Conservation (phyloP, 2,888 invertebrate genomes). For the Pantelozetes paolii region DNA sequence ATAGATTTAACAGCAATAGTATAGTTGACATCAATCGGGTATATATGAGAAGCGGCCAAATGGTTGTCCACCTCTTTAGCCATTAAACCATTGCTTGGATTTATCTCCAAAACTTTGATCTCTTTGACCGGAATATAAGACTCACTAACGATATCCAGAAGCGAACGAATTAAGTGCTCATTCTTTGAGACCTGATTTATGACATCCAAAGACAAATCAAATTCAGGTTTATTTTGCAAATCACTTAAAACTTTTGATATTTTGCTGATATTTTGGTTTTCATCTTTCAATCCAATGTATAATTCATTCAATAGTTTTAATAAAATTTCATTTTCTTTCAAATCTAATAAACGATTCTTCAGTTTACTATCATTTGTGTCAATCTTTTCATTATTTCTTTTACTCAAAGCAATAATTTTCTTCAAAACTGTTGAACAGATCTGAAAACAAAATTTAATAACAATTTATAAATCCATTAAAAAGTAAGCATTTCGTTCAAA, state of each 20-base stretch:
- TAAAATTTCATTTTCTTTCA: not conserved
- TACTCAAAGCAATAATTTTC: not conserved
- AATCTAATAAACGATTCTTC: not conserved
- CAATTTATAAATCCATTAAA: too few relatives aligned
- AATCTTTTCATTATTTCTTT: not conserved
- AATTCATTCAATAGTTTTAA: not conserved
- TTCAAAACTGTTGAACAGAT: constrained; percentile 26
- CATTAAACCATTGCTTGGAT: constrained; percentile 1
- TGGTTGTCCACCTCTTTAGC: constrained; percentile 28
- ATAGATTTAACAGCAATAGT: constrained; percentile 53
- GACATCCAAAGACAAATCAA: constrained; percentile 41
- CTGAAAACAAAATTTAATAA: not conserved
- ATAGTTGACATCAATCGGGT: constrained; percentile 57
- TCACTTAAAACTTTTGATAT: not conserved
- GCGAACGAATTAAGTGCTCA: constrained; percentile 49
- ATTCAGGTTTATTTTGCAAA: not conserved
- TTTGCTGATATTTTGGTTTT: not conserved
- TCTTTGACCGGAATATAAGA: constrained; percentile 63
- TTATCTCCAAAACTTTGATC: constrained; percentile 68
- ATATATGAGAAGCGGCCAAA: constrained; percentile 41
- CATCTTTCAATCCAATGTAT: not conserved
- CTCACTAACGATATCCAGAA: constrained; percentile 70
- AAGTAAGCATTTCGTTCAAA: too few relatives aligned
- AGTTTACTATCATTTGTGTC: not conserved
- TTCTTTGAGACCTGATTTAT: constrained; percentile 42